phyloP scores from a whole-genome alignment of 2,113 vertebrate species.

The Clarias batrachus region DNA sequence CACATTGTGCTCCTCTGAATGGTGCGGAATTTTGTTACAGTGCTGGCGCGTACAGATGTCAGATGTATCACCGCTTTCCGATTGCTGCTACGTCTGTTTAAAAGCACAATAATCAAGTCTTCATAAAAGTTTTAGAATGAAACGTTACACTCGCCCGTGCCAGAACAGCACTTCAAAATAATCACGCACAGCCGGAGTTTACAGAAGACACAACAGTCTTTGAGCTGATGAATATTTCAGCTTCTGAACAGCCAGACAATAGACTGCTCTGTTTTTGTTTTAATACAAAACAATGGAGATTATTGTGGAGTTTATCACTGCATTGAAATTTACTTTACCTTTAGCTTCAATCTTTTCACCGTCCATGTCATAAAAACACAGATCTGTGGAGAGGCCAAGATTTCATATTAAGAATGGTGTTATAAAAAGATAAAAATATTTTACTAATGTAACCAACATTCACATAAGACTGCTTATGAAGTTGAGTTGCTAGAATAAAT shows the following conservation, averaged over 20 bases:
- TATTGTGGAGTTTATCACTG: not conserved
- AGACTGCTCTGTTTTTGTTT: not conserved
- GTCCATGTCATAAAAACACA: constrained; percentile 52
- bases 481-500: not conserved
- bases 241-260: constrained; percentile 1
- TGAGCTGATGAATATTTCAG: constrained; percentile 47
- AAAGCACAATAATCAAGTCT: constrained; percentile 40
- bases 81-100: constrained; percentile 2
- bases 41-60: constrained; percentile 4
- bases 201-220: constrained; percentile 28
- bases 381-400: constrained; percentile 34
- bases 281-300: constrained; percentile 3
- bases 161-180: constrained; percentile 25
- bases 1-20: not conserved
- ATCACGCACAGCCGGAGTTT: not conserved
- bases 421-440: not conserved
- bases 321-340: constrained; percentile 44
- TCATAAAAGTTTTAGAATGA: constrained; percentile 54
- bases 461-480: not conserved
- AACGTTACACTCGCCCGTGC: constrained; percentile 41
- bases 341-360: constrained; percentile 55
- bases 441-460: not conserved
- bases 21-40: not conserved
- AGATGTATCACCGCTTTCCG: not conserved
- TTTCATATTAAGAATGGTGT: not conserved